These are phyloP conservation scores for Rhadinocentrus ornatus DNA, from an alignment of 2,797 vertebrate genomes.

Conservation along the genomic window DNA sequence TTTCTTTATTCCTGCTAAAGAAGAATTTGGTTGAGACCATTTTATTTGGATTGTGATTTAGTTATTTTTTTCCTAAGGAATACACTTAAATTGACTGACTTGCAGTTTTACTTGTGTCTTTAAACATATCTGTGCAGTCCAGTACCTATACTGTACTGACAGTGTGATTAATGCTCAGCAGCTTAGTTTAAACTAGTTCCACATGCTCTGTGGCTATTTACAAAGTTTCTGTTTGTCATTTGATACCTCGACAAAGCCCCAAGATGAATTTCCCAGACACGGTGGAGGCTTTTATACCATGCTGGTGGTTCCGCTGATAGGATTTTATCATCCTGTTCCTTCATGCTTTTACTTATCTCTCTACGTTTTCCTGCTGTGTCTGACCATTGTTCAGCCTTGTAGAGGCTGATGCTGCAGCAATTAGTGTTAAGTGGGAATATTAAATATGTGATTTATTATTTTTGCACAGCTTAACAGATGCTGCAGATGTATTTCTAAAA, in stretches of 20 bases:
- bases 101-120: not conserved
- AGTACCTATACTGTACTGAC: not conserved
- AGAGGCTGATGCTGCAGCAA: not conserved
- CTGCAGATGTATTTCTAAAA: constrained; percentile 16
- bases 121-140: not conserved
- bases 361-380: not conserved
- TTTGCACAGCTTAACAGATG: constrained; percentile 19
- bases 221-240: not conserved
- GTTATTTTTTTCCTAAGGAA: not conserved
- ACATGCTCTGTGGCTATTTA: not conserved
- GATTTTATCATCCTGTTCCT: not conserved
- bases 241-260: not conserved
- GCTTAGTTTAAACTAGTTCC: not conserved
- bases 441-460: not conserved
- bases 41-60: constrained; percentile 1
- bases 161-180: not conserved
- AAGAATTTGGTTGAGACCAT: not conserved
- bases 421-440: not conserved
- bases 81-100: not conserved
- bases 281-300: not conserved
- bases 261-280: not conserved
- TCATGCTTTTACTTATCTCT: not conserved
- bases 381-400: not conserved
- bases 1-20: constrained; percentile 4
- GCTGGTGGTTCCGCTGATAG: not conserved